A percentile compares a stretch with the other conserved stretches of the same genome.
phyloP scores from a whole-genome alignment of 1,140 invertebrate species.

The Drosophila miranda region DNA sequence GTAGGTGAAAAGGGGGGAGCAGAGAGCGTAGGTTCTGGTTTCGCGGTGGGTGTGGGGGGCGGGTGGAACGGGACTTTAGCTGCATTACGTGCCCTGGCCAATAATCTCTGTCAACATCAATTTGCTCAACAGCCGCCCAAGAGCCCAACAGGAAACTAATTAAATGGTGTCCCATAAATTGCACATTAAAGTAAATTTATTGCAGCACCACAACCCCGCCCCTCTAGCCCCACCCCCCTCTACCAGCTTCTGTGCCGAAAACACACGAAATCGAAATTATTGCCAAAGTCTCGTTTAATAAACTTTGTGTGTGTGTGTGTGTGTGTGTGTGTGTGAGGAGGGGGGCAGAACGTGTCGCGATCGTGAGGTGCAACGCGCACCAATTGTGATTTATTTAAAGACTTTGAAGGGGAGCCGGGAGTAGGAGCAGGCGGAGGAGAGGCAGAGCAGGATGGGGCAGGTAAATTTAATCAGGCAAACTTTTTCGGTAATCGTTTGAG shows the following conservation, averaged over 20 bases:
- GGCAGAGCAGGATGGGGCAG: not conserved
- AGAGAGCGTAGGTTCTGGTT: not conserved
- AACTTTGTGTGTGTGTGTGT: constrained; percentile 56
- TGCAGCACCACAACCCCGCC: constrained; percentile 32
- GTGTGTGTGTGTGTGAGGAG: constrained; percentile 11
- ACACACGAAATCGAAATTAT: constrained; percentile 68
- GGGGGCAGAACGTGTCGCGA: constrained; percentile 67
- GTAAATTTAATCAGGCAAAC: constrained; percentile 42
- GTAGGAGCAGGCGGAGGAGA: not conserved
- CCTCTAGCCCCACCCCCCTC: no score
- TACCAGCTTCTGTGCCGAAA: no score
- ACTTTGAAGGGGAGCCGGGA: constrained; percentile 7
- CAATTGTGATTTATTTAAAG: constrained; percentile 66
- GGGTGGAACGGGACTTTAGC: constrained; percentile 14
- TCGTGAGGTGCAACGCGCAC: constrained; percentile 40
- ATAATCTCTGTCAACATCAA: constrained; percentile 82
- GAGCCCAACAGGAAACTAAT: constrained; percentile 74
- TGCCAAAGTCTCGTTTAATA: constrained; percentile 79
- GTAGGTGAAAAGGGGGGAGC: constrained; percentile 10
- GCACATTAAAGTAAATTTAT: constrained; percentile 82
- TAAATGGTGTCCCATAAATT: constrained; percentile 82
- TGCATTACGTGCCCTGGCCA: constrained; percentile 74
- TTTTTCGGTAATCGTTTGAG: constrained; percentile 9
- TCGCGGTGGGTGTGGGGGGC: not conserved
- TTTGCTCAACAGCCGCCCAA: constrained; percentile 36